phyloP scores from a whole-genome alignment of 1,140 invertebrate species.

The Sarcophaga bullata region DNA sequence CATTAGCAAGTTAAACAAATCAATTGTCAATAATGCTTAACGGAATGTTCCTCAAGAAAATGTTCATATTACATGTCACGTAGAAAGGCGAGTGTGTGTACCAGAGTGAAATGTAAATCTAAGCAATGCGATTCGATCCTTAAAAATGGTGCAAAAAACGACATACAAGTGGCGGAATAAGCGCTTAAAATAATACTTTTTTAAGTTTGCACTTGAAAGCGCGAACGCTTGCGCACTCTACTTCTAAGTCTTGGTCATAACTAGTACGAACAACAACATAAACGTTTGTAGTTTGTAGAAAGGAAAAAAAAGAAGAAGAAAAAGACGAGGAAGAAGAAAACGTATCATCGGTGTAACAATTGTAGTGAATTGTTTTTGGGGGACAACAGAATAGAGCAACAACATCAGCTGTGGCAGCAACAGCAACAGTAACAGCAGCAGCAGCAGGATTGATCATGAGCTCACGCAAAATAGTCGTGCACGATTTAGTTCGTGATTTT shows the following conservation, averaged over 20 bases:
- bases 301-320: neutral
- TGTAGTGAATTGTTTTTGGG: slow-evolving; percentile 33
- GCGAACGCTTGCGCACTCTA: neutral
- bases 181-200: slow-evolving; percentile 32
- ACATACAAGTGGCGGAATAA: slow-evolving; percentile 38
- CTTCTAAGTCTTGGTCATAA: neutral
- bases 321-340: too few species aligned
- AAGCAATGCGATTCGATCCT: too few species aligned
- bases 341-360: slow-evolving; percentile 26
- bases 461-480: slow-evolving; percentile 67
- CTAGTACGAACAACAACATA: neutral
- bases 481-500: slow-evolving; percentile 66
- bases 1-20: too few species aligned
- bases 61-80: too few species aligned
- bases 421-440: slow-evolving; percentile 26
- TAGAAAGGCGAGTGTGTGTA: too few species aligned
- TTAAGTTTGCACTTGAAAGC: slow-evolving; percentile 34
- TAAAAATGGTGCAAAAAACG: neutral
- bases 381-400: neutral
- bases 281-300: neutral
- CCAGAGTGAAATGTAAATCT: too few species aligned
- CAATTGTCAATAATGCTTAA: too few species aligned
- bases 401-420: slow-evolving; percentile 12
- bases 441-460: slow-evolving; percentile 61
- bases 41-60: too few species aligned